Percentiles rank a stretch among this genome's conserved stretches.
phyloP scores from a whole-genome alignment of 2,888 invertebrate species.

The Microchrysa polita region DNA sequence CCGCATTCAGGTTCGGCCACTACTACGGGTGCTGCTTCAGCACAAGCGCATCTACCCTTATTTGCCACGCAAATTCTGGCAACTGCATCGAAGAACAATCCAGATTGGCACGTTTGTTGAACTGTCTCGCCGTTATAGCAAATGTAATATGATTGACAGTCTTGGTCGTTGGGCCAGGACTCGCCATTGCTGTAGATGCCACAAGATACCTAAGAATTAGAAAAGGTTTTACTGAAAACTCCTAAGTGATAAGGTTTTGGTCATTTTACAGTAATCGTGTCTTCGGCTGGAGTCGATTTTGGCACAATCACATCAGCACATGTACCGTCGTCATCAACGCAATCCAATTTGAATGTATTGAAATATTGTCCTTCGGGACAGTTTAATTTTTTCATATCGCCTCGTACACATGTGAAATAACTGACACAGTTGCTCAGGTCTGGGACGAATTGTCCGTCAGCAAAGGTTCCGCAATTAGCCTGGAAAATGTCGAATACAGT shows the following conservation, averaged over 20 bases:
- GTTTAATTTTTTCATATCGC: constrained; percentile 39
- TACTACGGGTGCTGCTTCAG: neutral
- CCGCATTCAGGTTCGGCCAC: constrained; percentile 51
- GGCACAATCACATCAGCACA: constrained; percentile 15
- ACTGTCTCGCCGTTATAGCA: constrained; percentile 55
- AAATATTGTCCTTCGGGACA: constrained; percentile 28
- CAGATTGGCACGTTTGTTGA: constrained; percentile 60
- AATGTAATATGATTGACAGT: constrained; percentile 59
- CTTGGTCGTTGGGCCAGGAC: constrained; percentile 51
- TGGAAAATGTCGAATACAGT: neutral
- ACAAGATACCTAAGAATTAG: constrained; percentile 5
- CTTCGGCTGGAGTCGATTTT: neutral
- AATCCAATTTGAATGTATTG: neutral
- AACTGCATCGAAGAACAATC: constrained; percentile 60
- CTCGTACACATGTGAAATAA: constrained; percentile 56
- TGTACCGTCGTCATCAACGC: constrained; percentile 34
- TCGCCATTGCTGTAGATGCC: constrained; percentile 23
- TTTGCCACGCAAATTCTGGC: constrained; percentile 58
- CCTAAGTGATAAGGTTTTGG: too few species aligned
- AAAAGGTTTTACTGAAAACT: constrained; percentile 2
- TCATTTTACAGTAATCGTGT: too few species aligned
- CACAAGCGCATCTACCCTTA: constrained; percentile 53
- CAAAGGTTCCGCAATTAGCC: constrained; percentile 28
- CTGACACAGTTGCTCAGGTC: constrained; percentile 55
- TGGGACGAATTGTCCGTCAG: constrained; percentile 51